Evolutionary conservation across 2,888 invertebrate genomes (phyloP).

Genomic region (Drosophila kambysellisi): DNA sequence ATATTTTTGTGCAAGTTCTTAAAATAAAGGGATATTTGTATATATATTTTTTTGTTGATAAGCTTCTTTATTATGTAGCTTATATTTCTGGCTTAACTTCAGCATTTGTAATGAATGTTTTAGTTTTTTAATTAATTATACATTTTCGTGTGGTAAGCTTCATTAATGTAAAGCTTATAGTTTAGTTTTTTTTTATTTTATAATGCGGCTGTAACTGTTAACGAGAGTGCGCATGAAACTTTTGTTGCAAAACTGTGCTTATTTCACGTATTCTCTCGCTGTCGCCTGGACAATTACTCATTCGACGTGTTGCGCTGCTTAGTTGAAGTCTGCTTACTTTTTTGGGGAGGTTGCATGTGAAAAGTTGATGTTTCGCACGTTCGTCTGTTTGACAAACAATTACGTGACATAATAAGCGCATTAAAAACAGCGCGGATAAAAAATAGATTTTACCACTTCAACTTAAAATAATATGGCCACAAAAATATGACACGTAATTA

Average conservation of each 20-base stretch:
- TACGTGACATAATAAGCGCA: conserved; percentile 69
- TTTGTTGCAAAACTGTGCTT: conserved; percentile 21
- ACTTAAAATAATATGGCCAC: conserved; percentile 15
- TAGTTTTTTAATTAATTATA: neutral
- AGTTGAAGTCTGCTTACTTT: conserved; percentile 6
- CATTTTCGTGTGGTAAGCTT: neutral
- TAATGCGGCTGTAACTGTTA: neutral
- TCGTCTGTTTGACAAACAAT: conserved; percentile 55
- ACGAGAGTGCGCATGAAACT: conserved; percentile 30
- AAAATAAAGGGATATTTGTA: no score
- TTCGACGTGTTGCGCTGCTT: conserved; percentile 32
- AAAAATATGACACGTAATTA: conserved; percentile 46
- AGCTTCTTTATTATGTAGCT: neutral
- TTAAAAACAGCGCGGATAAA: conserved; percentile 27
- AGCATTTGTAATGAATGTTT: neutral
- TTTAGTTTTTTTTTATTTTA: neutral
- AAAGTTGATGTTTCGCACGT: conserved; percentile 61
- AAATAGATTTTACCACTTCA: neutral
- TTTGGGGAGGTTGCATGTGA: conserved; percentile 2
- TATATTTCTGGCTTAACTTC: neutral
- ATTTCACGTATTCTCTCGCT: conserved; percentile 24
- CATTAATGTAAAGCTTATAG: neutral
- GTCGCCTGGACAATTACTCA: conserved; percentile 28
- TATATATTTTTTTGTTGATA: neutral
- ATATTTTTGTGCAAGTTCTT: no score